Evolutionary conservation across 2,113 vertebrate species (phyloP).

Genomic region (Campylorhamphus procurvoides): DNA sequence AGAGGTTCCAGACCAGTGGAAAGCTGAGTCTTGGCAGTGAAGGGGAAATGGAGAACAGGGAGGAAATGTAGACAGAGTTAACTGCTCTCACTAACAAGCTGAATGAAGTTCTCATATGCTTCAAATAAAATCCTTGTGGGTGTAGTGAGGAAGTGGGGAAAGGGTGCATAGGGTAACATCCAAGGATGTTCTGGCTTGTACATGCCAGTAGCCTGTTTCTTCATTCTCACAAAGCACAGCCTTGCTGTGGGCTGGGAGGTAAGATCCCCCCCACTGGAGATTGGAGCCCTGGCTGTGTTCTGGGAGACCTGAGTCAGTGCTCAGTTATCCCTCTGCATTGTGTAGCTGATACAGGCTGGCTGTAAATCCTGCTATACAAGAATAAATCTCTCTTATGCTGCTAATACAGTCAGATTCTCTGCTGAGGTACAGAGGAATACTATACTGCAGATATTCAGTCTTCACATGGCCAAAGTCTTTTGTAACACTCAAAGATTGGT

Average conservation of each 20-base stretch:
- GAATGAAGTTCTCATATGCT: not conserved
- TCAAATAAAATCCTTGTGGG: not conserved
- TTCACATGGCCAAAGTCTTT: not conserved
- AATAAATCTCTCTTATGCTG: not conserved
- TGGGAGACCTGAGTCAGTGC: not conserved
- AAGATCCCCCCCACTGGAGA: rapidly evolving
- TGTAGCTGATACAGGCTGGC: not conserved
- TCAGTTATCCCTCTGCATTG: not conserved
- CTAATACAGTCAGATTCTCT: not conserved
- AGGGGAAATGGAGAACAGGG: not conserved
- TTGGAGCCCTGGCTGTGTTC: not conserved
- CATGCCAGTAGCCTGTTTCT: not conserved
- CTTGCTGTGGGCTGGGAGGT: not conserved
- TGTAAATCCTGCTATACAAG: not conserved
- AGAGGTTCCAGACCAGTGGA: not conserved
- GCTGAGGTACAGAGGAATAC: not conserved
- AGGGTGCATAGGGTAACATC: not conserved
- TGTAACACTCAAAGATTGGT: not conserved
- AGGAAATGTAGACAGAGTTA: not conserved
- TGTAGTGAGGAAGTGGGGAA: not conserved
- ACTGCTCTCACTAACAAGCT: not conserved
- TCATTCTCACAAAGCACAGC: not conserved
- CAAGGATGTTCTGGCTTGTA: not conserved
- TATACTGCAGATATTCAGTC: not conserved
- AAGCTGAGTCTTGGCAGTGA: not conserved